These are phyloP conservation scores for Carcharodon carcharias DNA, from an alignment of 2,797 vertebrate genomes.

Conservation along the genomic window DNA sequence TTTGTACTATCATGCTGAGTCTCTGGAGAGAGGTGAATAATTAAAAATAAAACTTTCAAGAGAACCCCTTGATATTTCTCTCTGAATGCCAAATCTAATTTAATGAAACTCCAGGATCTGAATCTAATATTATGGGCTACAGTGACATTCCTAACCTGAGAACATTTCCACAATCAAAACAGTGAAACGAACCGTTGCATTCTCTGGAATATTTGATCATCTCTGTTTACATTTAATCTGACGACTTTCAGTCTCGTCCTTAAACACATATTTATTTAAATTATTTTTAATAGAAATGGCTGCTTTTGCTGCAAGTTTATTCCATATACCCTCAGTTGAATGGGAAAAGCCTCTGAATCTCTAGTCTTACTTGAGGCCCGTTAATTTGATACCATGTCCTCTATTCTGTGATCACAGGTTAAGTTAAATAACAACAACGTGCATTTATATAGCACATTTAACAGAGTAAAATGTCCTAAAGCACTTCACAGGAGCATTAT, in stretches of 20 bases:
- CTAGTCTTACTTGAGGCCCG: neutral
- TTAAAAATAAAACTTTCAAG: neutral
- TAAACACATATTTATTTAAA: neutral
- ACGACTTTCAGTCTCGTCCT: neutral
- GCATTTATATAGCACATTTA: neutral
- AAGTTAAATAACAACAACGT: neutral
- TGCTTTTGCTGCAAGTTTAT: neutral
- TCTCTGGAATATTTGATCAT: neutral
- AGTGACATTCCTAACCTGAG: neutral
- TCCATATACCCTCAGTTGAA: neutral
- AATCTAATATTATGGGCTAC: neutral
- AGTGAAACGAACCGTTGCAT: neutral
- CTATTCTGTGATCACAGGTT: neutral
- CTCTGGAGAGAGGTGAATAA: neutral
- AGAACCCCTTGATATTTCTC: neutral
- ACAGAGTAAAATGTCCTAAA: neutral
- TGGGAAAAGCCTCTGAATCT: neutral
- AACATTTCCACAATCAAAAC: neutral
- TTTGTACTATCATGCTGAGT: neutral
- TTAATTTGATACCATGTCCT: neutral
- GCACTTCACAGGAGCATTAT: neutral
- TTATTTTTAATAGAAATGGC: neutral
- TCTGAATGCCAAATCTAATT: neutral
- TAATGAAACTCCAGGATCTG: neutral
- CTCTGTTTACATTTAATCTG: neutral